Conservation (phyloP, 2,797 vertebrate genomes). For the Gallinago solitaria region DNA sequence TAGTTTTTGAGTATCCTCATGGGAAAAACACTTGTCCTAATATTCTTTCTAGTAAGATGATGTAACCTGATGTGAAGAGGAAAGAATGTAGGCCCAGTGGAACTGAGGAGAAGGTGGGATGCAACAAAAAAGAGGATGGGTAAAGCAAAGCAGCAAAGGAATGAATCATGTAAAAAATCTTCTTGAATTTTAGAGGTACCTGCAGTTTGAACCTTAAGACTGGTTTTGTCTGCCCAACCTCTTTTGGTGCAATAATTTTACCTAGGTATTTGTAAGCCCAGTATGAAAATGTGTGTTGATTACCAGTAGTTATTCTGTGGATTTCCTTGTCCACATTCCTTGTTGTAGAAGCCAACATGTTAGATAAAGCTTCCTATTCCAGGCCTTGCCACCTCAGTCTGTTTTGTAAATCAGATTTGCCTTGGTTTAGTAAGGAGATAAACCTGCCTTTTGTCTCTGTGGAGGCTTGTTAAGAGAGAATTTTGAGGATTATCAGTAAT, state of each 20-base stretch:
- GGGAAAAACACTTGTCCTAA: neutral
- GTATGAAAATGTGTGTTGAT: neutral
- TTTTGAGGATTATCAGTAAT: neutral
- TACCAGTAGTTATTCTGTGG: neutral
- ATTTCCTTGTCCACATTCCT: neutral
- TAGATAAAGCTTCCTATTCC: neutral
- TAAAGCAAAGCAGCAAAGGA: neutral
- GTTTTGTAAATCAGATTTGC: neutral
- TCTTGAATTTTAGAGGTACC: neutral
- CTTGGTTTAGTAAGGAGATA: neutral
- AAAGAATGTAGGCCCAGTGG: neutral
- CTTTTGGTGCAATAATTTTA: neutral
- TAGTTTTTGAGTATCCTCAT: neutral
- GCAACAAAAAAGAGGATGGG: neutral
- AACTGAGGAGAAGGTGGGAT: neutral
- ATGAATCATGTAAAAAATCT: rapidly evolving
- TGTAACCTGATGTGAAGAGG: neutral
- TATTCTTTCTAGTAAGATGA: neutral
- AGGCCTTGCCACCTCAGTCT: neutral
- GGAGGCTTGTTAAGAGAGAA: neutral
- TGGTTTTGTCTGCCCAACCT: neutral
- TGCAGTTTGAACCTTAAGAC: neutral
- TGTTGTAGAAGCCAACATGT: neutral
- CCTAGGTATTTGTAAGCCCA: neutral
- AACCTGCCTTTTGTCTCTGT: neutral